Percentiles rank a stretch among this genome's conserved stretches.
These are phyloP conservation scores for Nettapus auritus DNA, from an alignment of 2,113 vertebrate species.

Conservation along the genomic window DNA sequence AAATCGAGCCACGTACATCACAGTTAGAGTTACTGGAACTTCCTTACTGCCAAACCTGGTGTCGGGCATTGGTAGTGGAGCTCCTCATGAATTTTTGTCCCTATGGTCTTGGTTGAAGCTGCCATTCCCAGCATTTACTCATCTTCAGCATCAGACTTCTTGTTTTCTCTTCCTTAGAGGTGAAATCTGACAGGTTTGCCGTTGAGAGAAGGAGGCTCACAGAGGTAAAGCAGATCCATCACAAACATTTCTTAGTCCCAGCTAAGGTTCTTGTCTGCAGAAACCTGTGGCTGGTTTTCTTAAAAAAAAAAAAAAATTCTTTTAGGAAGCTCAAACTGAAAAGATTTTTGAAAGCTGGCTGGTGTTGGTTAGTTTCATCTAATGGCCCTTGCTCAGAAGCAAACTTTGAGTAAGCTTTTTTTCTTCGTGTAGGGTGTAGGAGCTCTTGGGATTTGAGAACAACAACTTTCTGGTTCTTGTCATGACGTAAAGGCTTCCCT, in stretches of 20 bases:
- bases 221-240: not conserved
- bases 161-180: not conserved
- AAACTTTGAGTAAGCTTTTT: not conserved
- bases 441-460: not conserved
- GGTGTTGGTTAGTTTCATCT: not conserved
- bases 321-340: not conserved
- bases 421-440: accelerated
- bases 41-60: not conserved
- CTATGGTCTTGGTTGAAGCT: not conserved
- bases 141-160: not conserved
- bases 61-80: not conserved
- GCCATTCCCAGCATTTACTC: not conserved
- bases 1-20: not conserved
- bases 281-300: not conserved
- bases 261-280: not conserved
- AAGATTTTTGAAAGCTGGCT: not conserved
- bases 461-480: not conserved
- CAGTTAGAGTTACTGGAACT: not conserved
- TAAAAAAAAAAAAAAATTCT: not conserved
- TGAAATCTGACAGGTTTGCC: not conserved
- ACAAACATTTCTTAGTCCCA: not conserved
- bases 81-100: not conserved
- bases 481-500: not conserved
- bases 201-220: not conserved
- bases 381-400: not conserved